Evolutionary conservation across 1,140 invertebrate species (phyloP), one percentile per base, ranked within the genome.

Genomic region (Dreissena rostriformis): DNA sequence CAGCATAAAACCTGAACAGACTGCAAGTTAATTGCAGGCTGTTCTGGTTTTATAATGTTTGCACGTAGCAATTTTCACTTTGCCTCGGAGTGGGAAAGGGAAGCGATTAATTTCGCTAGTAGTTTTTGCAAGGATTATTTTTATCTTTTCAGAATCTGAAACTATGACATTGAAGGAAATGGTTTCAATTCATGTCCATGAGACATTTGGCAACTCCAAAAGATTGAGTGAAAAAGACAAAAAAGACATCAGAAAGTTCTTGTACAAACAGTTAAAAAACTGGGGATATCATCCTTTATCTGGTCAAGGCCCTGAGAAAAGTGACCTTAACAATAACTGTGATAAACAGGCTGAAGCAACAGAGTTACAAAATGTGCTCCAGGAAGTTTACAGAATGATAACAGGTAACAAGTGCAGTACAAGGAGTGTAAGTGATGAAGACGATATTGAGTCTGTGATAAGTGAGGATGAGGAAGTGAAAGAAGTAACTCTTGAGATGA

Each of bases 201-300:
- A 84, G 51, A 24, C 76, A 10, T 84, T 84, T 72, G 82, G 82
- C 14, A 53, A 78, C 65, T 77, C 67, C 19, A 84, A 70, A 49
- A 77, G 74, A 78, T 68, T 84, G 22, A 49, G 75, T 72, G 74
- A 84, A n/a, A 67, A 77, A 39, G 82, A 84, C 74, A 84, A 77
- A 72, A 77, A 84, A 55, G 65, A 61, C 29, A 78, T 84, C 12
- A 63, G 68, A 63, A 70, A 77, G 52, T 84, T 77, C 49, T 55
- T 84, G 52, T 77, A 77, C 29, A 71, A 78, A 70, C 66, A 84
- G 4, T 29, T 84, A 24, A 61, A 72, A 57, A 55, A 61, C 26
- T 15, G 22, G 19, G 67, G 72, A 26, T 39, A 72, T 55, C 24
- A 65, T 67, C 28, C 39, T 8, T 14, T 28, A 24, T 49, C 28